A percentile compares a stretch with the other conserved stretches of the same genome.
These are phyloP conservation scores for Neodontobutis hainanensis DNA, from an alignment of 2,113 vertebrate genomes.

Conservation along the genomic window DNA sequence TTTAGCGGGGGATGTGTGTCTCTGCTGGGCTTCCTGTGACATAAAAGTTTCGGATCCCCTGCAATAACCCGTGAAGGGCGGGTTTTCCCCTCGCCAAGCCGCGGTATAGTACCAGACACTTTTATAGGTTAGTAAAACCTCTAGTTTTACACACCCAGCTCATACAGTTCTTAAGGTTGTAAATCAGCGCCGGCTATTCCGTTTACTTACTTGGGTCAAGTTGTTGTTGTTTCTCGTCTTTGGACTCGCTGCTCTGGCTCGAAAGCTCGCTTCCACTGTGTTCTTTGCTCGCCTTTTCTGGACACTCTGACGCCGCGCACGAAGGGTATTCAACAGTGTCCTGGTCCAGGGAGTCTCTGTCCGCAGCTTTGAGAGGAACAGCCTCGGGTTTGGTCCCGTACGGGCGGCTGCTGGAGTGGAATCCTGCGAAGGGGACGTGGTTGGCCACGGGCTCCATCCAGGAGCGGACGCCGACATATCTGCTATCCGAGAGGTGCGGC, in stretches of 20 bases:
- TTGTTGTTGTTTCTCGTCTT: conserved; percentile 94
- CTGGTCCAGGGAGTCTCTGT: conserved; percentile 83
- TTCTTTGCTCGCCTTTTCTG: conserved; percentile 82
- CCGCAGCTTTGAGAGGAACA: conserved; percentile 82
- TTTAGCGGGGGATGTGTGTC: not conserved
- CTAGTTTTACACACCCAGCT: conserved; percentile 96
- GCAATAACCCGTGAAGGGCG: conserved; percentile 81
- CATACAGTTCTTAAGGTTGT: conserved; percentile 91
- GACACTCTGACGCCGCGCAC: conserved; percentile 81
- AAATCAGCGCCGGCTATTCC: conserved; percentile 93
- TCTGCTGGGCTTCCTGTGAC: conserved; percentile 32
- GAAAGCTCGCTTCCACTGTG: conserved; percentile 84
- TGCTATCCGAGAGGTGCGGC: conserved; percentile 87
- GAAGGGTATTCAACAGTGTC: conserved; percentile 80
- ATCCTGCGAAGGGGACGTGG: conserved; percentile 83
- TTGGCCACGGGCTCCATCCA: conserved; percentile 92
- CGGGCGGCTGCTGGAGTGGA: conserved; percentile 83
- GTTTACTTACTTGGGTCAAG: conserved; percentile 99
- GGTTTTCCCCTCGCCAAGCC: conserved; percentile 79
- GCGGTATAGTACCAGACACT: conserved; percentile 92
- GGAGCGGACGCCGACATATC: conserved; percentile 89
- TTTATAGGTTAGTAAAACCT: conserved; percentile 99
- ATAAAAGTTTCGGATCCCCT: conserved; percentile 37
- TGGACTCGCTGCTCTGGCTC: conserved; percentile 87
- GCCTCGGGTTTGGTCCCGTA: conserved; percentile 89